A percentile compares a stretch with the other conserved stretches of the same genome.
phyloP scores from a whole-genome alignment of 2,888 invertebrate genomes.

The Amiota communis region DNA sequence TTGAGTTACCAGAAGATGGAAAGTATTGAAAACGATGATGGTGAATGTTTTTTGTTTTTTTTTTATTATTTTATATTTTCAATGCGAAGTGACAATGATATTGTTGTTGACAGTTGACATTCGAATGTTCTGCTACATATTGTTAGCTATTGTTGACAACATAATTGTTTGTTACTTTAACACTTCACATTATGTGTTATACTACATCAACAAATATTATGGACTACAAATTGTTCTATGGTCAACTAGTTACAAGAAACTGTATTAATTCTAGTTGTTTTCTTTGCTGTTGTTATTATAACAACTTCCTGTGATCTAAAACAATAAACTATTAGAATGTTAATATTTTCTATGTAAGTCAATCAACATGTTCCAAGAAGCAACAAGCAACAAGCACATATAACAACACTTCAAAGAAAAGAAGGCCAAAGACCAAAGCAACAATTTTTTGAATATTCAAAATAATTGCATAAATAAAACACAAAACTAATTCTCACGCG shows the following conservation, averaged over 20 bases:
- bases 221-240: no score
- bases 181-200: neutral
- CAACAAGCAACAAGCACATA: neutral
- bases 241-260: no score
- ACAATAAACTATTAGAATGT: no score
- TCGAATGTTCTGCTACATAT: slow-evolving; percentile 41
- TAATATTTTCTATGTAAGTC: no score
- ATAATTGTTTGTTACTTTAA: neutral
- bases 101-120: slow-evolving; percentile 46
- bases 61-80: neutral
- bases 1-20: no score
- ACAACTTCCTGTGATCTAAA: no score
- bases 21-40: no score
- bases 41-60: no score
- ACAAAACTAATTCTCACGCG: slow-evolving; percentile 51
- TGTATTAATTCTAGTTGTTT: neutral
- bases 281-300: neutral
- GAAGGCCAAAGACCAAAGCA: neutral
- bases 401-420: slow-evolving; percentile 7
- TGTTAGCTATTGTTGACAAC: neutral
- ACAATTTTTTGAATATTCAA: slow-evolving; percentile 45
- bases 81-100: slow-evolving; percentile 26
- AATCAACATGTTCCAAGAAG: no score
- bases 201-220: no score
- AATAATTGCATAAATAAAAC: slow-evolving; percentile 57